These are phyloP conservation scores for Achroia grisella DNA, from an alignment of 1,140 invertebrate species.

Conservation along the genomic window DNA sequence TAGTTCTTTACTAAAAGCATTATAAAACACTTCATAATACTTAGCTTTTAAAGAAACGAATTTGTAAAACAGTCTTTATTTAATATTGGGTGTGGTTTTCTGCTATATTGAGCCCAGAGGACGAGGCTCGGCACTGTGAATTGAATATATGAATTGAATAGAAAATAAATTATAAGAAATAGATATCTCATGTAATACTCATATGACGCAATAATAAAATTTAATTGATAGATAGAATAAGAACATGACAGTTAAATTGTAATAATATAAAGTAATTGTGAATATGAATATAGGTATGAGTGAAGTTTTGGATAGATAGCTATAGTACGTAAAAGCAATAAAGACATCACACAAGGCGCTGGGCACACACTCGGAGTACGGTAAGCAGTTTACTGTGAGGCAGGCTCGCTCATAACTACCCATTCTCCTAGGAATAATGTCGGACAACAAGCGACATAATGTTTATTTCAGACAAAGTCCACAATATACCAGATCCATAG, in stretches of 20 bases:
- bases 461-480: conserved; percentile 49
- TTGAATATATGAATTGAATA: no score
- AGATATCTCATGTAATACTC: no score
- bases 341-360: conserved; percentile 43
- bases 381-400: conserved; percentile 58
- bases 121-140: no score
- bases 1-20: conserved; percentile 11
- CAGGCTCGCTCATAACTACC: conserved; percentile 59
- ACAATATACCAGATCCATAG: conserved; percentile 14
- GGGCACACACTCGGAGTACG: conserved; percentile 27
- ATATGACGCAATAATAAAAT: no score
- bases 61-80: conserved; percentile 3
- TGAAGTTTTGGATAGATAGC: no score
- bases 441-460: conserved; percentile 53
- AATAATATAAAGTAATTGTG: no score
- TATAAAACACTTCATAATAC: conserved; percentile 6
- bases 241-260: no score
- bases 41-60: conserved; percentile 8
- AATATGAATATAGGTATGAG: no score
- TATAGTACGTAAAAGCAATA: conserved; percentile 28
- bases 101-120: no score
- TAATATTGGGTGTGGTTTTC: conserved; percentile 2
- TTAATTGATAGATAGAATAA: no score
- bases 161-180: no score
- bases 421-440: conserved; percentile 59